Evolutionary conservation across 2,888 invertebrate species (phyloP), one percentile per base, ranked within the genome.

Genomic region (Oscheius sp.): DNA sequence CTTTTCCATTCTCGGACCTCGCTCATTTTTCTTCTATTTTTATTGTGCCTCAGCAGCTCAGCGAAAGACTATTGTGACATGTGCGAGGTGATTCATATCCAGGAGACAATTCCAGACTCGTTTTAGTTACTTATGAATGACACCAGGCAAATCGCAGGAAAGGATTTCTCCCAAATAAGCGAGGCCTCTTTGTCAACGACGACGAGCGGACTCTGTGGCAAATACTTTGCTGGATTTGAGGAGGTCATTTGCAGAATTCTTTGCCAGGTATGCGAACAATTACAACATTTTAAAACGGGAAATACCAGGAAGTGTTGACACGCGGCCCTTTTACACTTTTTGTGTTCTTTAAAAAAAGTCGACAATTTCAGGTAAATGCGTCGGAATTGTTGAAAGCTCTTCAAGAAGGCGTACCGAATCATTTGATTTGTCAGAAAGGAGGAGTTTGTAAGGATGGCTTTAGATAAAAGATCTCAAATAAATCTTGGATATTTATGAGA

Each of bases 161-260:
- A 53, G 23, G 52, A 72, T 27, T 55, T 53, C 43, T 25, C 41
- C 7, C 35, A 53, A 16, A 66, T 72, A n/a, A 66, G 25, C 18
- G 72, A 72, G 43, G 27, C 18, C n/a, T 45, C 66, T 5, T 27
- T 72, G 23, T 27, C 41, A 12, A 66, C 53, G 43, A 72, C 55
- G n/a, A 56, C 72, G 18, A 53, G 43, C 18, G 23, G 53, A 21
- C 46, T 72, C 7, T 72, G 72, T 66, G 58, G 72, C 6, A 72
- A 72, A 35, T 72, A 72, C 23, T 72, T 58, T 43, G 46, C 55
- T n/a, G 72, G 72, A 41, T 72, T 72, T 23, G 72, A 72, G 49
- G 72, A 72, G 46, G 72, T 72, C 21, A 72, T 72, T 43, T 72
- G 72, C 55, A 41, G 72, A 23, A 64, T 72, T n/a, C 43, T 72